These are phyloP conservation scores for Tipula confusa DNA, from an alignment of 2,888 invertebrate genomes.

Conservation along the genomic window DNA sequence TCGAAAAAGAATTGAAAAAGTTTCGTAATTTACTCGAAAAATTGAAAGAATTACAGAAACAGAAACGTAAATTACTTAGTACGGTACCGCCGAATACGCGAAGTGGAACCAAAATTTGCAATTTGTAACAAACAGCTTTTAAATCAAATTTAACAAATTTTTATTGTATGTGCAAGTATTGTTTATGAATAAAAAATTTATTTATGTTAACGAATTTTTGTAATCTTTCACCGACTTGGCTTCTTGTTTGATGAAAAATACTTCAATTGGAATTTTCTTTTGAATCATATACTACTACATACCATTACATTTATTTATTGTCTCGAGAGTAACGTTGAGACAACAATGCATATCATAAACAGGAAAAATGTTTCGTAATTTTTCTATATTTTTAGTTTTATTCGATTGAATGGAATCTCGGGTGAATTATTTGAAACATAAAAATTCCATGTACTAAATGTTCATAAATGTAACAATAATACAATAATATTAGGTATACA, in stretches of 20 bases:
- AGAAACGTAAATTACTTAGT: background rate
- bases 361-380: background rate
- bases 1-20: constrained; percentile 27
- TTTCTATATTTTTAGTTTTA: background rate
- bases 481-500: too few species aligned
- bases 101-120: background rate
- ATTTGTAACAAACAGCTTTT: too few species aligned
- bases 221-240: too few species aligned
- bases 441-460: background rate
- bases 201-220: background rate
- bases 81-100: background rate
- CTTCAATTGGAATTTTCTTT: background rate
- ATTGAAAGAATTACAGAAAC: background rate
- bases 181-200: background rate
- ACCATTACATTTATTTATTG: background rate
- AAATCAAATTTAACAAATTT: too few species aligned
- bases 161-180: background rate
- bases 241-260: background rate
- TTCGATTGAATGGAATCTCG: background rate
- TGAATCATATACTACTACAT: background rate
- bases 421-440: background rate
- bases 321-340: background rate
- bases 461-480: background rate
- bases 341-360: background rate
- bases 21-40: background rate